Conservation (phyloP, 2,888 invertebrate species). For the Drosophila acutilabella region DNA sequence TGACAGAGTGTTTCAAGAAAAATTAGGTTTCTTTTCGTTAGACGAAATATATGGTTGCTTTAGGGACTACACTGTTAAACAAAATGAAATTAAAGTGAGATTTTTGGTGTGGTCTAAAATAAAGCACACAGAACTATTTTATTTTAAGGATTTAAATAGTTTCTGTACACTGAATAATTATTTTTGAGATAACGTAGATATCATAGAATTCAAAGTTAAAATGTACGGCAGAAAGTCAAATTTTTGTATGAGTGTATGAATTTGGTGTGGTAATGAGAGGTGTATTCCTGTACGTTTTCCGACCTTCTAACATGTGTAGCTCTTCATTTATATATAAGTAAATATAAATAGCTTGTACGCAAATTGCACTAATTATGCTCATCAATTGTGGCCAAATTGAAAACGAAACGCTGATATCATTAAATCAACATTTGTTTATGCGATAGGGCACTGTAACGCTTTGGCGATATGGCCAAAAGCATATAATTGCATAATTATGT, state of each 20-base stretch:
- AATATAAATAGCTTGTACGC: background rate
- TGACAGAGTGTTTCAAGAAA: constrained; percentile 6
- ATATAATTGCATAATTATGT: constrained; percentile 72
- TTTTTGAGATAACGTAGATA: too few species aligned
- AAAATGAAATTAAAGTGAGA: too few species aligned
- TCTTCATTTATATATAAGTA: background rate
- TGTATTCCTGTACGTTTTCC: background rate
- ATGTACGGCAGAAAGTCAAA: too few species aligned
- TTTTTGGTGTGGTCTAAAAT: too few species aligned
- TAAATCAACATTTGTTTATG: constrained; percentile 30
- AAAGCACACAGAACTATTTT: too few species aligned
- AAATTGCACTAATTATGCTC: constrained; percentile 1
- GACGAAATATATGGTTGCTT: background rate
- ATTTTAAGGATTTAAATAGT: too few species aligned
- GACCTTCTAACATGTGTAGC: background rate
- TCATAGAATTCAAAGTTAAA: too few species aligned
- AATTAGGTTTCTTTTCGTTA: background rate
- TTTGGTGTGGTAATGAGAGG: too few species aligned
- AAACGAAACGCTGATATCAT: constrained; percentile 10
- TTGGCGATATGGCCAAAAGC: background rate
- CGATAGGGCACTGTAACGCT: constrained; percentile 14
- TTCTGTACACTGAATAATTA: too few species aligned
- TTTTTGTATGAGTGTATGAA: too few species aligned
- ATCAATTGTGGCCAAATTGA: constrained; percentile 20
- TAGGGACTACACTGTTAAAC: background rate